Conservation (phyloP, 2,113 vertebrate genomes). For the Mus pahari region DNA sequence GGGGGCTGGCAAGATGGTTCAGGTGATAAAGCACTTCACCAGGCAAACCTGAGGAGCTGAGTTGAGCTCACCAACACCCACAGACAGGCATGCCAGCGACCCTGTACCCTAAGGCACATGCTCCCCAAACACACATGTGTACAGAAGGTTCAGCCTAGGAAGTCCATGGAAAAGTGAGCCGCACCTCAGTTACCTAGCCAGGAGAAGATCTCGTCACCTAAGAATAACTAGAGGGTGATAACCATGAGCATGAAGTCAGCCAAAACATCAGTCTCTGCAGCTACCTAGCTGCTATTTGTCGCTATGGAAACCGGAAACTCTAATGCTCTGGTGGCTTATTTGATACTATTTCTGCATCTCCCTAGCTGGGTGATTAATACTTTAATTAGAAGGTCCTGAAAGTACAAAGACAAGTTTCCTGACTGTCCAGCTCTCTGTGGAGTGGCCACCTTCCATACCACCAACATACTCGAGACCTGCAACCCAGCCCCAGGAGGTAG, state of each 20-base stretch:
- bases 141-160: neutral
- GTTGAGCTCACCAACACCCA: neutral
- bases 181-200: neutral
- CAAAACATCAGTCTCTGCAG: neutral
- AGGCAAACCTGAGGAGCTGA: neutral
- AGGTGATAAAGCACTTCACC: neutral
- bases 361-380: neutral
- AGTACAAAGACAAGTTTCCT: neutral
- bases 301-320: neutral
- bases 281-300: neutral
- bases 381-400: neutral
- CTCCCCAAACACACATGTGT: neutral
- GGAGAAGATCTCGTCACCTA: neutral
- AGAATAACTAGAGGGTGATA: neutral
- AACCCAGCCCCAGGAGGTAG: neutral
- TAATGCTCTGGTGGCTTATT: neutral
- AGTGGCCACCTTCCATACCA: neutral
- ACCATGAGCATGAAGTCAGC: neutral
- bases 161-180: neutral
- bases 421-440: neutral
- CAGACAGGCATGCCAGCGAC: neutral
- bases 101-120: neutral
- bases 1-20: neutral
- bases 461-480: neutral
- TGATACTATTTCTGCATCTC: neutral